Evolutionary conservation across 2,888 invertebrate species (phyloP).

Genomic region (Nemapogon koenigi): DNA sequence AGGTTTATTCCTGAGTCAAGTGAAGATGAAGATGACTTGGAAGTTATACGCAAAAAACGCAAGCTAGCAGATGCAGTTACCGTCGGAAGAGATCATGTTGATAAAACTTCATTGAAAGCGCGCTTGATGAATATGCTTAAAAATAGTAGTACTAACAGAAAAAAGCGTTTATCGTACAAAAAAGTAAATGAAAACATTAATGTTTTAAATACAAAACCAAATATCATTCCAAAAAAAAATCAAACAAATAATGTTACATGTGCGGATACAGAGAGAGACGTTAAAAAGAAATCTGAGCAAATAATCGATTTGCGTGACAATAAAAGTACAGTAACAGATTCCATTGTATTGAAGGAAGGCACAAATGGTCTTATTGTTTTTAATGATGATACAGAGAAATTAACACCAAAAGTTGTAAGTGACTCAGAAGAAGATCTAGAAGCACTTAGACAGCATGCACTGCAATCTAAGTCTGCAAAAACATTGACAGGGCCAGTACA

Average conservation of each 20-base stretch:
- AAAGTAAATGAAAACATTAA: slow-evolving; percentile 17
- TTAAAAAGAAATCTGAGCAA: neutral
- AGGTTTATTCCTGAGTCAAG: slow-evolving; percentile 36
- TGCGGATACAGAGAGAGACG: neutral
- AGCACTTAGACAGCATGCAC: slow-evolving; percentile 44
- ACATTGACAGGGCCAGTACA: slow-evolving; percentile 19
- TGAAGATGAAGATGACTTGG: slow-evolving; percentile 44
- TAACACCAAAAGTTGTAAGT: slow-evolving; percentile 17
- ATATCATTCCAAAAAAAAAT: neutral
- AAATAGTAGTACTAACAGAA: neutral
- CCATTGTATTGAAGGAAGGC: neutral
- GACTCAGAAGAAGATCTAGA: slow-evolving; percentile 58
- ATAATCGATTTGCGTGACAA: neutral
- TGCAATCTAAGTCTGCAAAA: slow-evolving; percentile 45
- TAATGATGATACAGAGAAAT: neutral
- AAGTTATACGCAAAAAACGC: slow-evolving; percentile 33
- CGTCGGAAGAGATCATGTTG: slow-evolving; percentile 37
- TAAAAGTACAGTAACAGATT: slow-evolving; percentile 11
- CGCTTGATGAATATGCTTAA: slow-evolving; percentile 47
- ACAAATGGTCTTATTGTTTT: slow-evolving; percentile 1
- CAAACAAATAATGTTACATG: neutral
- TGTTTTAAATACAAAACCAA: neutral
- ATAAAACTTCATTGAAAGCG: slow-evolving; percentile 42
- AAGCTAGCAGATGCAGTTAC: slow-evolving; percentile 63
- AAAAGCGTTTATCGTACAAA: slow-evolving; percentile 18